Evolutionary conservation across 2,888 invertebrate genomes (phyloP), one percentile per base, ranked within the genome.

Genomic region (Leucophora obtusa): DNA sequence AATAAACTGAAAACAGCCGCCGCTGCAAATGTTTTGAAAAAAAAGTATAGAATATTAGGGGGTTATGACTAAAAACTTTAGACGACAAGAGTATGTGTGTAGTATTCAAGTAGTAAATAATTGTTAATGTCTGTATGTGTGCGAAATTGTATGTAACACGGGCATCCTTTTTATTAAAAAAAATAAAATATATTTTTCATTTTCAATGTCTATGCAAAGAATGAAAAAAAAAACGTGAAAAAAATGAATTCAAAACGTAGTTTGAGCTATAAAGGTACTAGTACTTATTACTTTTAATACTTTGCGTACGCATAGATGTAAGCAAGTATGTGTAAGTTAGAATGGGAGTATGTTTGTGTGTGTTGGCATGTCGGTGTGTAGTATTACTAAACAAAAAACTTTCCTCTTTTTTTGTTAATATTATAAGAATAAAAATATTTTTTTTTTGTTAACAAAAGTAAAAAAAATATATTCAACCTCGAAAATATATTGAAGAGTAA

Each of bases 271-370:
- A 84, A 85, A 87, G 87, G 86, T 85, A 88, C 77, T 77, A 74
- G 87, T 88, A 87, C 86, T 87, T 88, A 88, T 88, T 88, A 88
- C 86, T 87, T 88, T 88, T 88, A 88, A 87, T 88, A 87, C 86
- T 79, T 82, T 83, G 78, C 74, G 68, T 81, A 82, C 79, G 78
- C 80, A 82, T 77, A 65, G 72, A 47, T 47, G 5, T 38, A 4
- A 38, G 43, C 1, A n/a, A n/a, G 72, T 33, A 14, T 59, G 53
- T 59, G 21, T 18, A 33, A 15, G 9, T 15, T 35, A 15, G 17
- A 28, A 38, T 38, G 14, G 28, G 28, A 28, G 7, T 28, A 28
- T 28, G 28, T 28, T 6, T 14, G 56, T 17, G 14, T 21, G 28
- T 24, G 51, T 38, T 9, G 18, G 21, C 18, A 54, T 17, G 54